phyloP scores from a whole-genome alignment of 2,113 vertebrate genomes.

The Podilymbus podiceps region DNA sequence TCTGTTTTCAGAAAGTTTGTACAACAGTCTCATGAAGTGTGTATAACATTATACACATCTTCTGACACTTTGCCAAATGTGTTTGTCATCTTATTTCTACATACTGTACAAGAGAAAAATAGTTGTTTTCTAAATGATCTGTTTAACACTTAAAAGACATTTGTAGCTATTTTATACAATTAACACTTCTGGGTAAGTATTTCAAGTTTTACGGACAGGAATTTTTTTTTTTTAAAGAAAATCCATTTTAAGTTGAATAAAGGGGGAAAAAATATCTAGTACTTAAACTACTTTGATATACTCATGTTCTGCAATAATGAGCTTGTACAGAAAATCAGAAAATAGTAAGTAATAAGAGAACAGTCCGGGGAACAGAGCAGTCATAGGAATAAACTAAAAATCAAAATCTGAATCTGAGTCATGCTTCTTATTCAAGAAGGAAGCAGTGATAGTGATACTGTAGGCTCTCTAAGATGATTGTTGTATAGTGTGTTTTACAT shows the following conservation, averaged over 20 bases:
- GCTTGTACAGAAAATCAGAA: not conserved
- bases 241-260: not conserved
- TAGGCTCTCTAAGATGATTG: not conserved
- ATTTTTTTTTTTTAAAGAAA: not conserved
- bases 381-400: not conserved
- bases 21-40: not conserved
- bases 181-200: not conserved
- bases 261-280: not conserved
- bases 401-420: not conserved
- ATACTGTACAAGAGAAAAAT: not conserved
- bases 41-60: not conserved
- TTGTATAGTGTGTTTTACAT: not conserved
- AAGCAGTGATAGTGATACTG: not conserved
- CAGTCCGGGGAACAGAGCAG: not conserved
- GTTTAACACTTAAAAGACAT: not conserved
- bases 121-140: not conserved
- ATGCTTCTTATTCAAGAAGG: not conserved
- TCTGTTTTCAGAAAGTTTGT: not conserved
- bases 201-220: not conserved
- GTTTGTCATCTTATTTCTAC: not conserved
- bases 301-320: not conserved
- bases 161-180: not conserved
- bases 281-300: not conserved
- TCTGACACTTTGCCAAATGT: not conserved
- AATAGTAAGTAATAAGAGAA: not conserved